Evolutionary conservation across 2,888 invertebrate species (phyloP).

Genomic region (Eupithecia centaureata): DNA sequence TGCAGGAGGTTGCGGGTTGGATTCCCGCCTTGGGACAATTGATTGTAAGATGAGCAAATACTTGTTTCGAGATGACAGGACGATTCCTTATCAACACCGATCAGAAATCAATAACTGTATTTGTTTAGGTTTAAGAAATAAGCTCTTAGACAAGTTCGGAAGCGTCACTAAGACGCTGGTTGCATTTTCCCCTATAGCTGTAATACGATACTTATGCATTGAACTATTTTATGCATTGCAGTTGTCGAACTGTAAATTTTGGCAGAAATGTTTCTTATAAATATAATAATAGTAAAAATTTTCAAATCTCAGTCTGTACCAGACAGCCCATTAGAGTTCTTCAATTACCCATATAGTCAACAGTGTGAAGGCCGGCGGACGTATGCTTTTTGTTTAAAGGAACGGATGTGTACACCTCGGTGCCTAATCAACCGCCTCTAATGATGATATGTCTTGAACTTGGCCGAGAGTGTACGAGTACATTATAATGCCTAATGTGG

Average conservation of each 20-base stretch:
- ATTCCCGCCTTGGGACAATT: too few relatives aligned
- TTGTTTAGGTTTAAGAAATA: too few relatives aligned
- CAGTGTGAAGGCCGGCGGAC: constrained; percentile 68
- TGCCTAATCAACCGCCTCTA: constrained; percentile 59
- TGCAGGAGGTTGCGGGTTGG: too few relatives aligned
- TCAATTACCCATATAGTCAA: constrained; percentile 44
- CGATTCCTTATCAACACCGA: too few relatives aligned
- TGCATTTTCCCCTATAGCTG: too few relatives aligned
- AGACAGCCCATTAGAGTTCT: constrained; percentile 3
- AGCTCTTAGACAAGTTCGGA: too few relatives aligned
- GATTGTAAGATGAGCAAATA: too few relatives aligned
- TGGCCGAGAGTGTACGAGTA: constrained; percentile 60
- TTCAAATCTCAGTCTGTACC: not conserved
- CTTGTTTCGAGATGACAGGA: too few relatives aligned
- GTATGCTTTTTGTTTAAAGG: constrained; percentile 65
- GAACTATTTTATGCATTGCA: too few relatives aligned
- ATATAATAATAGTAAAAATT: not conserved
- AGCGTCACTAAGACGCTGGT: too few relatives aligned
- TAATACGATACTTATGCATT: too few relatives aligned
- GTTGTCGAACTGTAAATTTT: not conserved
- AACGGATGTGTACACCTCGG: constrained; percentile 62
- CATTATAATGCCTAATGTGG: constrained; percentile 43
- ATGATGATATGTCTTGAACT: constrained; percentile 65
- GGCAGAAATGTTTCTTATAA: not conserved
- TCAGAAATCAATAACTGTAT: too few relatives aligned